phyloP scores from a whole-genome alignment of 2,113 vertebrate species.

The Rhinogobius similis region DNA sequence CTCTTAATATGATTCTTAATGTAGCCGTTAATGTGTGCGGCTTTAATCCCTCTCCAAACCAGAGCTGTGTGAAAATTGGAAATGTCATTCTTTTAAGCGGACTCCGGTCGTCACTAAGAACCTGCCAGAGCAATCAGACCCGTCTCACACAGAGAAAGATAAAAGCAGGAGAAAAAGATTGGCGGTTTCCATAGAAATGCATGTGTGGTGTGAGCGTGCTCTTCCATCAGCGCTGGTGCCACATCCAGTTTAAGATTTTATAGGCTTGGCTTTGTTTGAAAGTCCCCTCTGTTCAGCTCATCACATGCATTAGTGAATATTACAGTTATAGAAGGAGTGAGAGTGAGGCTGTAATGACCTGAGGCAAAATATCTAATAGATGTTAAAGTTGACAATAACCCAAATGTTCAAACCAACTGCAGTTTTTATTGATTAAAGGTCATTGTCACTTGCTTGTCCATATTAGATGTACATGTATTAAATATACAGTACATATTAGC shows the following conservation, averaged over 20 bases:
- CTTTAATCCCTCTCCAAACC: not conserved
- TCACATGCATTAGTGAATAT: conserved; percentile 21
- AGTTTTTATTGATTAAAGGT: too few relatives aligned
- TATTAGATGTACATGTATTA: too few relatives aligned
- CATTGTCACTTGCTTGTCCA: too few relatives aligned
- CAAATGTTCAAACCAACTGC: not conserved
- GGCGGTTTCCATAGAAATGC: conserved; percentile 41
- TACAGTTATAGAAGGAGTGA: conserved; percentile 24
- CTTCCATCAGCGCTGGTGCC: conserved; percentile 21
- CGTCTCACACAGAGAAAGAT: conserved; percentile 8
- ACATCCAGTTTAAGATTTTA: conserved; percentile 27
- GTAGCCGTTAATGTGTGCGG: conserved; percentile 6
- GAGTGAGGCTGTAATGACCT: conserved; percentile 39
- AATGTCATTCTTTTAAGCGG: not conserved
- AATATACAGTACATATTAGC: too few relatives aligned
- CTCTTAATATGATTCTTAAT: not conserved
- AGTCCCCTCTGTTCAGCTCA: conserved; percentile 36
- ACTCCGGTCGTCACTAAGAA: not conserved
- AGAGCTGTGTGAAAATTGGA: not conserved
- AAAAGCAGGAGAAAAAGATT: conserved; percentile 13
- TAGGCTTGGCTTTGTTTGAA: conserved; percentile 34
- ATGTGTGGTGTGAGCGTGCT: conserved; percentile 48
- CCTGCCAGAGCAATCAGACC: conserved; percentile 14
- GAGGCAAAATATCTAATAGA: not conserved
- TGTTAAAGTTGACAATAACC: not conserved